Percentiles rank a stretch among this genome's conserved stretches.
phyloP scores from a whole-genome alignment of 2,797 vertebrate genomes.

The Phataginus tricuspis region DNA sequence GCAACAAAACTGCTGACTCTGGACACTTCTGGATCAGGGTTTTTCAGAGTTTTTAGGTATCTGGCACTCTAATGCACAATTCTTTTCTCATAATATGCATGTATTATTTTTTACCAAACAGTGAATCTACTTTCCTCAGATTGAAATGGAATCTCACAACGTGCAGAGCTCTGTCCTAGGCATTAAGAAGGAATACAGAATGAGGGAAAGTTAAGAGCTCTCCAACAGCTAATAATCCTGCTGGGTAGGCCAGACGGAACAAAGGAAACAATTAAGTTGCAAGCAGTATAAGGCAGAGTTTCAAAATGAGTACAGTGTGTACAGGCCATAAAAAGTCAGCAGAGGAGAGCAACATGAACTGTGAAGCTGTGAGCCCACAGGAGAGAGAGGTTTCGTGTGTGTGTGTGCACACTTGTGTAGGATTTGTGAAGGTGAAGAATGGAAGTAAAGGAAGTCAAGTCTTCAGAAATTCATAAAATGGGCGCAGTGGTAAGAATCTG shows the following conservation, averaged over 20 bases:
- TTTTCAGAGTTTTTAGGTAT: neutral
- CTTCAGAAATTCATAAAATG: slow-evolving; percentile 28
- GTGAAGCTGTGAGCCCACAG: neutral
- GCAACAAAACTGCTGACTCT: neutral
- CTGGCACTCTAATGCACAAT: neutral
- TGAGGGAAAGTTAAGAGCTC: neutral
- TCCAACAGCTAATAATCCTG: neutral
- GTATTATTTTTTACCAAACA: neutral
- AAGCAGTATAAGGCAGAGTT: neutral
- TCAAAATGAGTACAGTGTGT: neutral
- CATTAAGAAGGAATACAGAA: neutral
- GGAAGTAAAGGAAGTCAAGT: neutral
- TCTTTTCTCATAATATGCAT: slow-evolving; percentile 13
- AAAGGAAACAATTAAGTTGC: neutral
- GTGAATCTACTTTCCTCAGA: slow-evolving; percentile 9
- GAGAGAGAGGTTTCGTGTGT: neutral
- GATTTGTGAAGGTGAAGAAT: neutral
- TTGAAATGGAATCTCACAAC: neutral
- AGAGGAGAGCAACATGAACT: neutral
- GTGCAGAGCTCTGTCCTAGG: neutral
- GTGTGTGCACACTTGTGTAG: no score
- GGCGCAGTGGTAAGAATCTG: neutral
- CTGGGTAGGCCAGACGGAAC: neutral
- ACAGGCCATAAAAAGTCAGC: neutral
- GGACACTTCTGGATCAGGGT: neutral